Percentiles rank a stretch among this genome's conserved stretches.
Evolutionary conservation across 2,113 vertebrate species (phyloP).

Genomic region (Leptobrachium ailaonicum): DNA sequence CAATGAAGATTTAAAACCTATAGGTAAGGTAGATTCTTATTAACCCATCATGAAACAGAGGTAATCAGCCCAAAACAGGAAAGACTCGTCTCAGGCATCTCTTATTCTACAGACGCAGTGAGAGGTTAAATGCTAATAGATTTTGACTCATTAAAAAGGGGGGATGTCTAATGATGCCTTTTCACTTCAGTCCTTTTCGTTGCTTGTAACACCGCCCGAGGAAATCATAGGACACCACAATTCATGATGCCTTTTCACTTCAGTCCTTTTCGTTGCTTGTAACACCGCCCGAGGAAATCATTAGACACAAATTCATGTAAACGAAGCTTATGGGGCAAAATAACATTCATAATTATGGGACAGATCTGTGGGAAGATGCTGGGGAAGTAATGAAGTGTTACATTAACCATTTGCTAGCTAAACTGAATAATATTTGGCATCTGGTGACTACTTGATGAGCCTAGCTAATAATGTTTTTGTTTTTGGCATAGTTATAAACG

Average conservation of each 20-base stretch:
- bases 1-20: not conserved
- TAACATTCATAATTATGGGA: constrained; percentile 29
- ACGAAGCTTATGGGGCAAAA: constrained; percentile 28
- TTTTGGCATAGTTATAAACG: too few species aligned
- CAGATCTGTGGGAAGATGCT: constrained; percentile 12
- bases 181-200: constrained; percentile 33
- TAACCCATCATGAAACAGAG: not conserved
- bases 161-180: constrained; percentile 22
- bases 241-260: constrained; percentile 25
- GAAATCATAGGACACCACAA: constrained; percentile 40
- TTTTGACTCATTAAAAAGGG: constrained; percentile 22
- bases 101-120: not conserved
- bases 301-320: constrained; percentile 41
- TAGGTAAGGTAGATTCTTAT: not conserved
- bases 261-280: constrained; percentile 28
- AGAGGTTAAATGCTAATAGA: constrained; percentile 26
- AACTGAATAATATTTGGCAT: constrained; percentile 21
- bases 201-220: constrained; percentile 21
- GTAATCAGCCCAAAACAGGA: not conserved
- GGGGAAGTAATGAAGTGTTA: constrained; percentile 37
- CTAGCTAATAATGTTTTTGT: too few species aligned
- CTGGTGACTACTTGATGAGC: not conserved
- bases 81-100: constrained; percentile 34
- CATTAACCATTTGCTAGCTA: constrained; percentile 1
- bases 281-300: constrained; percentile 36